These are phyloP conservation scores for Drosophila anceps DNA, from an alignment of 2,888 invertebrate genomes.

Conservation along the genomic window DNA sequence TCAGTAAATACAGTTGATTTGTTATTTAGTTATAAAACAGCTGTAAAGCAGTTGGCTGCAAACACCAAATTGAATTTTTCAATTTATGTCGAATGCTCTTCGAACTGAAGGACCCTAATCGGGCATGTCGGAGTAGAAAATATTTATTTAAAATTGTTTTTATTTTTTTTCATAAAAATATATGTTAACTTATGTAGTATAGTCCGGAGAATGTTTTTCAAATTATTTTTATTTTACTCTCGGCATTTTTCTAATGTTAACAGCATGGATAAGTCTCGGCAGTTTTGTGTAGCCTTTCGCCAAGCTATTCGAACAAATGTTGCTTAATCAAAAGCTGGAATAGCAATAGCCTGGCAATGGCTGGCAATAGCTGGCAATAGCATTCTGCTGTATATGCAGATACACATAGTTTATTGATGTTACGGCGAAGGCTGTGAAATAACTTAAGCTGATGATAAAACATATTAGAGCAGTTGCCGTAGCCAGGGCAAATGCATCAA, in stretches of 20 bases:
- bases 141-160: too few relatives aligned
- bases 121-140: too few relatives aligned
- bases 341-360: neutral
- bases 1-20: too few relatives aligned
- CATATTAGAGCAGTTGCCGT: slow-evolving; percentile 7
- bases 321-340: neutral
- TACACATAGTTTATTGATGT: slow-evolving; percentile 23
- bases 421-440: slow-evolving; percentile 21
- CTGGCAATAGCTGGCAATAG: neutral
- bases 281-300: neutral
- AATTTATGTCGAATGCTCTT: too few relatives aligned
- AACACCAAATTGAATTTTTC: too few relatives aligned
- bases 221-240: neutral
- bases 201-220: neutral
- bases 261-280: neutral
- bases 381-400: neutral
- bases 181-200: too few relatives aligned
- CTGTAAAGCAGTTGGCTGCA: too few relatives aligned
- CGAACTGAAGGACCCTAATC: too few relatives aligned
- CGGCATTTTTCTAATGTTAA: neutral
- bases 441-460: slow-evolving; percentile 24
- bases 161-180: too few relatives aligned
- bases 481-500: slow-evolving; percentile 32
- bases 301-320: neutral
- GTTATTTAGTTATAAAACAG: too few relatives aligned